Percentiles rank a stretch among this genome's conserved stretches.
phyloP scores from a whole-genome alignment of 2,888 invertebrate genomes.

The Agelastica alni region DNA sequence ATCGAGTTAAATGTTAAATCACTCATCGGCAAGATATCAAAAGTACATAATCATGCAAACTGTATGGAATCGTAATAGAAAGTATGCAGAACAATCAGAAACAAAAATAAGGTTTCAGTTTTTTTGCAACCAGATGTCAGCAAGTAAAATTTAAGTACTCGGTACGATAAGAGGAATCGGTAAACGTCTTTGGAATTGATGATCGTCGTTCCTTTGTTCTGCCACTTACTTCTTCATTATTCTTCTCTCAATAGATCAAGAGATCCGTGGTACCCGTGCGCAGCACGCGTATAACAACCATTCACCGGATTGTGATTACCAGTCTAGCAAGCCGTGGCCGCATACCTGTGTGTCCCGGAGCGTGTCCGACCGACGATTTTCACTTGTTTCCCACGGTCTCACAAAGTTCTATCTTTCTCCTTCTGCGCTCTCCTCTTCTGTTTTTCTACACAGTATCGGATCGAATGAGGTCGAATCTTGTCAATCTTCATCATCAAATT shows the following conservation, averaged over 20 bases:
- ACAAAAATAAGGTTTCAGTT: no score
- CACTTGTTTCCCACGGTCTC: constrained; percentile 41
- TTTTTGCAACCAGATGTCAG: no score
- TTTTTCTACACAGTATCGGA: constrained; percentile 10
- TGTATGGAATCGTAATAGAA: no score
- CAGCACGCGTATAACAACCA: constrained; percentile 49
- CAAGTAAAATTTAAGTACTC: no score
- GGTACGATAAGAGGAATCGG: no score
- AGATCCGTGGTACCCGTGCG: constrained; percentile 44
- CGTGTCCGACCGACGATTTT: constrained; percentile 54
- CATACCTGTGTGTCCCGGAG: constrained; percentile 50
- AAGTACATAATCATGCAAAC: no score
- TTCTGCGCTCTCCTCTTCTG: background rate
- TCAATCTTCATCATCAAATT: no score
- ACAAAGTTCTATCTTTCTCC: constrained; percentile 30
- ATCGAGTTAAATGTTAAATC: no score
- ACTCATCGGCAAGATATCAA: no score
- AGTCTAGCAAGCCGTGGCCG: constrained; percentile 43
- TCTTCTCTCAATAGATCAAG: constrained; percentile 22
- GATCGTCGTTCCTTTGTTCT: constrained; percentile 18
- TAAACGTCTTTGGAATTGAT: constrained; percentile 5
- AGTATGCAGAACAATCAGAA: no score
- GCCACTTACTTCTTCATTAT: constrained; percentile 21
- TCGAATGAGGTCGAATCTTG: no score
- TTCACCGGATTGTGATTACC: constrained; percentile 45